Conservation (phyloP, 2,113 vertebrate species). For the Anhinga anhinga region DNA sequence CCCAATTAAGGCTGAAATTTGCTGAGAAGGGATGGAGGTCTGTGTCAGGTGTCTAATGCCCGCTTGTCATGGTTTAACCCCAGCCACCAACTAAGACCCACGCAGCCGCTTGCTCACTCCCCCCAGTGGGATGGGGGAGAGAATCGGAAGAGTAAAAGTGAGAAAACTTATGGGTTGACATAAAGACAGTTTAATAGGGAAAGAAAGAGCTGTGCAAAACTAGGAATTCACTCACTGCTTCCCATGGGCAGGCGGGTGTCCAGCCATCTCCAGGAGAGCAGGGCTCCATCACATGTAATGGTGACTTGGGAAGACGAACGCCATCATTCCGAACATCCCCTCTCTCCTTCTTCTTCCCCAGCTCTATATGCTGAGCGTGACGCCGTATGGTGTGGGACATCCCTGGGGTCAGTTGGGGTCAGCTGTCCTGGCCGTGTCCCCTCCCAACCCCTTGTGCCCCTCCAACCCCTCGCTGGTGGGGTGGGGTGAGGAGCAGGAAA, state of each 20-base stretch:
- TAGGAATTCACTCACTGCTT: too few species aligned
- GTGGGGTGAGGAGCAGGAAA: neutral
- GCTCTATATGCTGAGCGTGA: neutral
- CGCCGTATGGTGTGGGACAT: too few species aligned
- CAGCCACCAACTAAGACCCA: neutral
- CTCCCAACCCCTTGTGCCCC: neutral
- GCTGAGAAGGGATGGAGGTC: neutral
- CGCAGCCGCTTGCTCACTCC: neutral
- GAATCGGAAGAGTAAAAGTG: too few species aligned
- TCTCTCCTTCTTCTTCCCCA: neutral
- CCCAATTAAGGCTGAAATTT: neutral
- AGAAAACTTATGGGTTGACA: too few species aligned
- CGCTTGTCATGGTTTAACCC: neutral
- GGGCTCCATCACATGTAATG: neutral
- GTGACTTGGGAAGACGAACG: neutral
- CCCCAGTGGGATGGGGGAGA: too few species aligned
- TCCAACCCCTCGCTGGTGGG: neutral
- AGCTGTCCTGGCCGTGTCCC: neutral
- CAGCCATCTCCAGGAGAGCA: neutral
- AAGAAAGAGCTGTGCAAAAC: too few species aligned
- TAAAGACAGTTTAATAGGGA: too few species aligned
- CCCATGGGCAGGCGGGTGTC: too few species aligned
- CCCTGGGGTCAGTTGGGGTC: neutral
- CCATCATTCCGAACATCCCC: neutral
- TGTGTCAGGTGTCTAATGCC: neutral